Conservation (phyloP, 2,113 vertebrate species). For the Syngnathoides biaculeatus region DNA sequence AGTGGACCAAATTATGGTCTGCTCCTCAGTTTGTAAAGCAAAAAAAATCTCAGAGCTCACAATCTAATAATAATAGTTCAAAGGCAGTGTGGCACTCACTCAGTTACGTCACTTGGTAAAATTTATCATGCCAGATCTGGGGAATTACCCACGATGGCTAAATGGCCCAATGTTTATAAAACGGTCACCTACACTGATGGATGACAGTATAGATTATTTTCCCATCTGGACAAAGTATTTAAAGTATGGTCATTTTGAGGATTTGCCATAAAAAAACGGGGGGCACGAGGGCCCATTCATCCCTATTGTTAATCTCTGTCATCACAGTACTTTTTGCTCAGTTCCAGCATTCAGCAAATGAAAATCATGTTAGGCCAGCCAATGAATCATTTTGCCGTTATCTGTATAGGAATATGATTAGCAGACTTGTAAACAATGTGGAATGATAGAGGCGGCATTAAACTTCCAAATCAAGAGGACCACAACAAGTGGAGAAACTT, state of each 20-base stretch:
- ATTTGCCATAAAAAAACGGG: not conserved
- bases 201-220: not conserved
- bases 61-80: not conserved
- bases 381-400: not conserved
- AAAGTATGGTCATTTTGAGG: not conserved
- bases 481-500: slow-evolving; percentile 40
- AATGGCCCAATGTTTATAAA: too few species aligned
- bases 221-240: not conserved
- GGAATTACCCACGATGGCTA: too few species aligned
- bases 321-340: not conserved
- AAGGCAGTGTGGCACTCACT: not conserved
- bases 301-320: not conserved
- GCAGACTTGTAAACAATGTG: slow-evolving; percentile 28
- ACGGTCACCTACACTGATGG: too few species aligned
- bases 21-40: not conserved
- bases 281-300: not conserved
- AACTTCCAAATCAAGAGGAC: slow-evolving; percentile 8
- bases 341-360: not conserved
- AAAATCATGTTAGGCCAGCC: not conserved
- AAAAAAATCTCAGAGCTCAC: not conserved
- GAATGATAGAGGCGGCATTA: slow-evolving; percentile 26
- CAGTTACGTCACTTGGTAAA: not conserved
- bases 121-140: not conserved
- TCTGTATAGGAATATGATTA: not conserved
- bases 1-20: not conserved